Evolutionary conservation across 1,140 invertebrate species (phyloP).

Genomic region (Oreohelix idahoensis): DNA sequence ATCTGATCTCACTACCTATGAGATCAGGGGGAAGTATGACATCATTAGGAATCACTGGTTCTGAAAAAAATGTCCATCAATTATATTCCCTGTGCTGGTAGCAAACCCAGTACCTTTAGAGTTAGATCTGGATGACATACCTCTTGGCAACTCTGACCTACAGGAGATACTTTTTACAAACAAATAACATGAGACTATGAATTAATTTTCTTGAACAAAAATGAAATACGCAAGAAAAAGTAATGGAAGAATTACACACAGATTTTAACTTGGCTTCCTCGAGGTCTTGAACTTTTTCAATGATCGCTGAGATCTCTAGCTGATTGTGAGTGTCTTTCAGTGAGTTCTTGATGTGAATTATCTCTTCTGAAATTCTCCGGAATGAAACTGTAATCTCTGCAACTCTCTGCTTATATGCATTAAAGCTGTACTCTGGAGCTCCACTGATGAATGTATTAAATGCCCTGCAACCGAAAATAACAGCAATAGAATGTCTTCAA

Average conservation of each 20-base stretch:
- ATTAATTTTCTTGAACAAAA: background rate
- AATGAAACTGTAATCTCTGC: conserved; percentile 37
- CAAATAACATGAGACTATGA: too few species aligned
- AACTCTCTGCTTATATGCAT: conserved; percentile 32
- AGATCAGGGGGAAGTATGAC: too few species aligned
- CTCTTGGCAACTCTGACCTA: too few species aligned
- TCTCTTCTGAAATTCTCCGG: conserved; percentile 31
- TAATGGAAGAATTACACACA: background rate
- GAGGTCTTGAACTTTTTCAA: conserved; percentile 37
- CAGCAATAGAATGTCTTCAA: too few species aligned
- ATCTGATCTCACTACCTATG: too few species aligned
- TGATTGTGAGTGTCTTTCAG: conserved; percentile 37
- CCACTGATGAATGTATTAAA: conserved; percentile 28
- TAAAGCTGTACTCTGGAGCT: conserved; percentile 20
- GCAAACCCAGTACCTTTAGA: too few species aligned
- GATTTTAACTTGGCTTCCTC: conserved; percentile 34
- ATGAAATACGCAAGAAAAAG: background rate
- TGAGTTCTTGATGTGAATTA: conserved; percentile 39
- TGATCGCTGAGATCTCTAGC: conserved; percentile 30
- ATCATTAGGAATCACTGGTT: too few species aligned
- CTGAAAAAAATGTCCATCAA: too few species aligned
- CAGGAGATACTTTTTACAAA: too few species aligned
- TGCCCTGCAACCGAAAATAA: conserved; percentile 16
- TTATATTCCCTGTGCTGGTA: too few species aligned
- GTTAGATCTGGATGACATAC: too few species aligned